Conservation (phyloP, 2,113 vertebrate species). For the Xyrauchen texanus region DNA sequence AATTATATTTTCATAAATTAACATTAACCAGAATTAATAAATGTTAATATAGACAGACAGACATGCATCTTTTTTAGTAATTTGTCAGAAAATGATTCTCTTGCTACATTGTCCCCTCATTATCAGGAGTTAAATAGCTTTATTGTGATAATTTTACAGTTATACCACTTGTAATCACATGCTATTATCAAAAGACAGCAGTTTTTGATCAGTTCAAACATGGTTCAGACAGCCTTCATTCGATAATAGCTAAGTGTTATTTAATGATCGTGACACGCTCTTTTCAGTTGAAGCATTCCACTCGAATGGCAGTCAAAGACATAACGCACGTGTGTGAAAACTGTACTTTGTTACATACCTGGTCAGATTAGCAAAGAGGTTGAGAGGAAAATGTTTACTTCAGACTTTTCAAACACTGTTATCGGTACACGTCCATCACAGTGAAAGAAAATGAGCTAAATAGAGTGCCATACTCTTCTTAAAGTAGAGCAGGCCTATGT, state of each 20-base stretch:
- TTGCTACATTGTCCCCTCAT: constrained; percentile 14
- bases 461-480: not conserved
- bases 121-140: constrained; percentile 50
- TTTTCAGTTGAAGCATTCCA: constrained; percentile 54
- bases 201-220: constrained; percentile 59
- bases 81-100: constrained; percentile 41
- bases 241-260: constrained; percentile 53
- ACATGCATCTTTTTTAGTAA: not conserved
- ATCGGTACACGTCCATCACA: not conserved
- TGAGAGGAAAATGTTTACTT: not conserved
- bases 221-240: constrained; percentile 39
- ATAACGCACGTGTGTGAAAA: constrained; percentile 63
- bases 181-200: constrained; percentile 45
- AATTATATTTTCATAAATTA: too few relatives aligned
- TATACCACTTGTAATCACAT: too few relatives aligned
- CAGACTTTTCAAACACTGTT: not conserved
- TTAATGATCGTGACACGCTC: constrained; percentile 59
- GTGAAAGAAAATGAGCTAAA: not conserved
- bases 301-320: constrained; percentile 53
- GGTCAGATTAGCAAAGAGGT: constrained; percentile 42
- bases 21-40: too few relatives aligned
- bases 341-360: constrained; percentile 56
- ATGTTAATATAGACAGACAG: too few relatives aligned
- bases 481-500: not conserved
- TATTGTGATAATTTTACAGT: constrained; percentile 49